phyloP scores from a whole-genome alignment of 1,140 invertebrate genomes.

The Cataglyphis hispanica region DNA sequence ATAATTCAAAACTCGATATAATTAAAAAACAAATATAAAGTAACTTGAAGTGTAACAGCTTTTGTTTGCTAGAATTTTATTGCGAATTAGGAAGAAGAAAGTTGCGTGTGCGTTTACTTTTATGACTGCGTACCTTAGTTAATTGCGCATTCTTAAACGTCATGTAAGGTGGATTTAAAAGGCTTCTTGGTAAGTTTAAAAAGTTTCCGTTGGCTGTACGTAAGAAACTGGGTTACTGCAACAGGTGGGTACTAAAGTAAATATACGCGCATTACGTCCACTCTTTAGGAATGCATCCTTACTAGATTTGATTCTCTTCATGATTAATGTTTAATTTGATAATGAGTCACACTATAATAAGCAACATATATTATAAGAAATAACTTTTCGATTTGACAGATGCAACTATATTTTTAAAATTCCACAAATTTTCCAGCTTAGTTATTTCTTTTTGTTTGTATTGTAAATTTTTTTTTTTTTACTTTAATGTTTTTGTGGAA shows the following conservation, averaged over 20 bases:
- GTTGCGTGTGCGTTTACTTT: not conserved
- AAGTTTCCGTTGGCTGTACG: slow-evolving; percentile 80
- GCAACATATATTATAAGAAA: slow-evolving; percentile 4
- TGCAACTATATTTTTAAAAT: slow-evolving; percentile 10
- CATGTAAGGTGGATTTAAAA: slow-evolving; percentile 67
- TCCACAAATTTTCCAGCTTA: not conserved
- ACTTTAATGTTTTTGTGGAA: not conserved
- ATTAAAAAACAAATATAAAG: not conserved
- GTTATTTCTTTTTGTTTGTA: not conserved
- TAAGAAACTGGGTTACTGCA: slow-evolving; percentile 85
- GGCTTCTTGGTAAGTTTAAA: slow-evolving; percentile 81
- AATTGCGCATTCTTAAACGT: slow-evolving; percentile 57
- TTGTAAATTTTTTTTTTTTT: not conserved
- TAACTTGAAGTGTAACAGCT: not conserved
- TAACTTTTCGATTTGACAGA: not conserved
- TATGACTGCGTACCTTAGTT: slow-evolving; percentile 9
- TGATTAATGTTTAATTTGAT: slow-evolving; percentile 53
- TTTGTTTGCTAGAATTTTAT: not conserved
- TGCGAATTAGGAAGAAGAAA: not conserved
- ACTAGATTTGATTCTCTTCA: slow-evolving; percentile 63
- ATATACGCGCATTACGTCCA: slow-evolving; percentile 85
- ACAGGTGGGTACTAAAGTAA: slow-evolving; percentile 86
- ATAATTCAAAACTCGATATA: not conserved
- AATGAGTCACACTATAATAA: not conserved
- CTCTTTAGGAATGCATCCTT: slow-evolving; percentile 77